Evolutionary conservation across 2,888 invertebrate species (phyloP), one percentile per base, ranked within the genome.

Genomic region (Apodemia hepburni): DNA sequence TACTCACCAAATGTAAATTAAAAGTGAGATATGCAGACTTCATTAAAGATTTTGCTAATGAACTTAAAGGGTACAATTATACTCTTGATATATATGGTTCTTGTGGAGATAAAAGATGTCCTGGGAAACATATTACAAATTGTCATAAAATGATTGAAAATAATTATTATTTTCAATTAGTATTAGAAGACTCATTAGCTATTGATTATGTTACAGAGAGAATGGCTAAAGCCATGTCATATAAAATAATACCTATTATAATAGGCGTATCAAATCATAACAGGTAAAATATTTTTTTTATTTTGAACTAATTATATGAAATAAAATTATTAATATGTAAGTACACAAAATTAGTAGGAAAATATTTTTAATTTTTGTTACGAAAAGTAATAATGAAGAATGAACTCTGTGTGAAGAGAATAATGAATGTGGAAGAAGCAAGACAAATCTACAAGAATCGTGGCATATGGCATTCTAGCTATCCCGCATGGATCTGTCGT

Each of bases 171-270:
- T 88, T 87, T 60, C 80, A 81, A 65, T 65, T 89, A n/a, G 77
- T 85, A 12, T 54, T 87, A 18, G 89, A 89, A 72, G 86, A 87
- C 61, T 75, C 79, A 0, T 68, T 78, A 18, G 65, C 77, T 7
- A 79, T 79, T 64, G 87, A 87, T 66, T 87, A 81, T 68, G 77
- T 87, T 5, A 82, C 83, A 1, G 84, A 83, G 15, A 77, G 73
- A 22, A 73, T 87, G 66, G 80, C 77, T 8, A 79, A 75, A 59
- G 78, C 79, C 0, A 75, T 88, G 75, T 73, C 73, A 2, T 76
- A 79, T 64, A 64, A 75, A n/a, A 70, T 76, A n/a, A 75, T 89
- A 51, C 88, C 89, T 12, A 81, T 89, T 63, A 77, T 87, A 8
- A 66, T 79, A 29, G 87, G 87, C 29, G 72, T 75, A 1, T 70